Conservation (phyloP, 2,888 invertebrate genomes). For the Acheta domesticus region DNA sequence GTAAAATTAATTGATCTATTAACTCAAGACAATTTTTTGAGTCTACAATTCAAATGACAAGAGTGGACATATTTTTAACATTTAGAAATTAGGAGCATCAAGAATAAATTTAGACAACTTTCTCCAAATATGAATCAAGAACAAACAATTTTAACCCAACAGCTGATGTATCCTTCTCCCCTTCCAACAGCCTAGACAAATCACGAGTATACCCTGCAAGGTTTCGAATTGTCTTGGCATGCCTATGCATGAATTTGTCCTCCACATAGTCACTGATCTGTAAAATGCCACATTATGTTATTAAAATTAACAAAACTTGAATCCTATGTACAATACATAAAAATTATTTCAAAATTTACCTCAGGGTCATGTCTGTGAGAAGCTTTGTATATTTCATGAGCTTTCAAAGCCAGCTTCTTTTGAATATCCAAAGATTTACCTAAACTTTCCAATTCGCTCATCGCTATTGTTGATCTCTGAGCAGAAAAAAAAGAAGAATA, state of each 20-base stretch:
- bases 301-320: slow-evolving; percentile 34
- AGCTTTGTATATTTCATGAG: slow-evolving; percentile 63
- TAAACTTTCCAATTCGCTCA: slow-evolving; percentile 67
- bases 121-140: slow-evolving; percentile 66
- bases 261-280: slow-evolving; percentile 71
- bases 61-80: too few relatives aligned
- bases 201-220: slow-evolving; percentile 72
- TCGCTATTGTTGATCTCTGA: not conserved
- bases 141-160: slow-evolving; percentile 65
- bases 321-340: slow-evolving; percentile 39
- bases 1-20: too few relatives aligned
- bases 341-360: slow-evolving; percentile 44
- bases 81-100: too few relatives aligned
- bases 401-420: slow-evolving; percentile 66
- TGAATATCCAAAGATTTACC: slow-evolving; percentile 72
- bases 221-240: slow-evolving; percentile 63
- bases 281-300: slow-evolving; percentile 22
- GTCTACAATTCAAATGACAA: too few relatives aligned
- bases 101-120: slow-evolving; percentile 31
- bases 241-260: slow-evolving; percentile 69
- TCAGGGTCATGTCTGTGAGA: slow-evolving; percentile 63
- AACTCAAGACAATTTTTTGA: too few relatives aligned
- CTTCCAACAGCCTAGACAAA: slow-evolving; percentile 60
- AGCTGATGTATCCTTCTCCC: slow-evolving; percentile 49
- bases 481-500: not conserved